phyloP scores from a whole-genome alignment of 2,888 invertebrate species.

The Eledona agricola region DNA sequence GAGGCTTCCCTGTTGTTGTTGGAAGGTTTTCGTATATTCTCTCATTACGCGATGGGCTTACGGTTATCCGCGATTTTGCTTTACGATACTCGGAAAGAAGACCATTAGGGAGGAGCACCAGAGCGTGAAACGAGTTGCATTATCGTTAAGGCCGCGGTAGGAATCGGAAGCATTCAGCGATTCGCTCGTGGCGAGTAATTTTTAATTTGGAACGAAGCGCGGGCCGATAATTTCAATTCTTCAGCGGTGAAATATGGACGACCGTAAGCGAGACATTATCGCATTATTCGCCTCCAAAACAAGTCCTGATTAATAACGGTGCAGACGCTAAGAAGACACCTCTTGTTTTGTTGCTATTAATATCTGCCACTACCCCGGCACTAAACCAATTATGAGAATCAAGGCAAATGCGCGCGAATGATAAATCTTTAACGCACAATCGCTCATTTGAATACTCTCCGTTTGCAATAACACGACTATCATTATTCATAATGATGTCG shows the following conservation, averaged over 20 bases:
- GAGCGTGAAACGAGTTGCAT: conserved; percentile 53
- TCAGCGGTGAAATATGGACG: conserved; percentile 32
- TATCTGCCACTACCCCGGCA: conserved; percentile 53
- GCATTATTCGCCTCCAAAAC: conserved; percentile 39
- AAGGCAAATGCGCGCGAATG: conserved; percentile 53
- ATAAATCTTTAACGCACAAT: conserved; percentile 56
- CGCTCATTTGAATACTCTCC: conserved; percentile 48
- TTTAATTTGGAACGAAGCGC: conserved; percentile 7
- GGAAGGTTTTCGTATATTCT: conserved; percentile 17
- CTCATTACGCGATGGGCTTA: conserved; percentile 15
- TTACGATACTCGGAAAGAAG: conserved; percentile 42
- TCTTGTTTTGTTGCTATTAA: conserved; percentile 55
- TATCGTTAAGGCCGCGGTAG: conserved; percentile 48
- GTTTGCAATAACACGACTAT: conserved; percentile 49
- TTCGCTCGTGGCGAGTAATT: conserved; percentile 3
- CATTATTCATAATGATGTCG: conserved; percentile 47
- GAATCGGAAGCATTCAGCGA: conserved; percentile 5
- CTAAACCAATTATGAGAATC: conserved; percentile 57
- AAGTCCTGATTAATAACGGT: conserved; percentile 48
- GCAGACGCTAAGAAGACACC: conserved; percentile 51
- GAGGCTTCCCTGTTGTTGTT: conserved; percentile 10
- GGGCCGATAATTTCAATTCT: conserved; percentile 22
- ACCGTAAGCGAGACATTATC: conserved; percentile 42
- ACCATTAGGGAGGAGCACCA: conserved; percentile 51
- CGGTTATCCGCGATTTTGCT: conserved; percentile 38